Conservation (phyloP, 2,888 invertebrate species). For the Scaeva pyrastri region DNA sequence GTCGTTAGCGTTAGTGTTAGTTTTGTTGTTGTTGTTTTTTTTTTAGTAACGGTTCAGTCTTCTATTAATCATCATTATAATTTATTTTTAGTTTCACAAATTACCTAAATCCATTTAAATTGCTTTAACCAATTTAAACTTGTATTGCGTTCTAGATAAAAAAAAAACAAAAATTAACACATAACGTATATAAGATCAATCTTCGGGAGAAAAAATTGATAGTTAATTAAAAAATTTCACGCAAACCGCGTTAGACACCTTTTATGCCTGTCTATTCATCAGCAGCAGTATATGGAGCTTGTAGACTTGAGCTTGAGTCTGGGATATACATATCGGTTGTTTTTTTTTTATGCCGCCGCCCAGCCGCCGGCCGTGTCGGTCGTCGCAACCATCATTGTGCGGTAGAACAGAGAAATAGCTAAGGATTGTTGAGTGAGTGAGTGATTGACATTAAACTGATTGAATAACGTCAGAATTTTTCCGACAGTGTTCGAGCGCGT, state of each 20-base stretch:
- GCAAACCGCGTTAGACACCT: conserved; percentile 44
- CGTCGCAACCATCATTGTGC: not conserved
- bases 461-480: conserved; percentile 52
- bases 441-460: conserved; percentile 69
- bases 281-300: not conserved
- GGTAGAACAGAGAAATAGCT: not conserved
- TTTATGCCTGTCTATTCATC: conserved; percentile 10
- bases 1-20: conserved; percentile 6
- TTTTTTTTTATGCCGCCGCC: not conserved
- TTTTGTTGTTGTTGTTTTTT: not conserved
- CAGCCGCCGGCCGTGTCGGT: no score
- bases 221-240: conserved; percentile 52
- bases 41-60: not conserved
- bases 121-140: conserved; percentile 47
- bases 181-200: conserved; percentile 12
- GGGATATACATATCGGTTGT: not conserved
- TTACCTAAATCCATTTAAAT: conserved; percentile 47
- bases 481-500: conserved; percentile 35
- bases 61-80: conserved; percentile 55
- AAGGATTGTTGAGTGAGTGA: conserved; percentile 43
- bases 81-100: conserved; percentile 31
- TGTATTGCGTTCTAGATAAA: conserved; percentile 16
- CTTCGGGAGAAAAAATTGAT: conserved; percentile 2
- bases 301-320: not conserved
- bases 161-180: not conserved